Evolutionary conservation across 2,888 invertebrate genomes (phyloP).

Genomic region (Ctena decussata): DNA sequence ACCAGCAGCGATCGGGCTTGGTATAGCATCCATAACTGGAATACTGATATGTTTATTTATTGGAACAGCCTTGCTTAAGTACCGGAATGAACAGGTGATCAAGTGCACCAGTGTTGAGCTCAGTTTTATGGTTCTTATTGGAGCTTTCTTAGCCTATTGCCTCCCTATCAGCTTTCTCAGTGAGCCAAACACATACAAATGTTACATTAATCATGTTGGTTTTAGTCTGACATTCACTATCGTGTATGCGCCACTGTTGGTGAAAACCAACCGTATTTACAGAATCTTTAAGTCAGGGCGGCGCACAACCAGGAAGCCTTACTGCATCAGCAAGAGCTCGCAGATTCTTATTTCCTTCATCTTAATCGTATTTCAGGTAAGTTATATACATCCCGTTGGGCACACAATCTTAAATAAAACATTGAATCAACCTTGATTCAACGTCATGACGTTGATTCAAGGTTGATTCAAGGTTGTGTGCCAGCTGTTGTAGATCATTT

Average conservation of each 20-base stretch:
- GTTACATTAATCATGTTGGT: slow-evolving; percentile 79
- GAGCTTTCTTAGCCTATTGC: slow-evolving; percentile 76
- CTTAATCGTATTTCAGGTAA: slow-evolving; percentile 78
- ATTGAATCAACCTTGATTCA: too few relatives aligned
- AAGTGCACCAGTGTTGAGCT: slow-evolving; percentile 83
- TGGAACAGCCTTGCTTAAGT: slow-evolving; percentile 58
- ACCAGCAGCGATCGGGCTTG: slow-evolving; percentile 65
- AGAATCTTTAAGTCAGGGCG: slow-evolving; percentile 80
- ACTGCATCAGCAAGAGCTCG: slow-evolving; percentile 77
- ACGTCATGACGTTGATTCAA: too few relatives aligned
- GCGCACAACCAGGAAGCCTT: slow-evolving; percentile 73
- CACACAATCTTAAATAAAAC: too few relatives aligned
- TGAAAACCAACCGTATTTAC: slow-evolving; percentile 83
- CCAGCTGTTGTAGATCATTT: too few relatives aligned
- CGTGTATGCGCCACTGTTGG: slow-evolving; percentile 82
- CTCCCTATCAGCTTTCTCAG: slow-evolving; percentile 77
- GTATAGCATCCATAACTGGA: slow-evolving; percentile 60
- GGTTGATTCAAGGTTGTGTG: too few relatives aligned
- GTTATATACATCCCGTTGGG: slow-evolving; percentile 9
- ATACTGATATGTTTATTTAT: slow-evolving; percentile 60
- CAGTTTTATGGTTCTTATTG: slow-evolving; percentile 79
- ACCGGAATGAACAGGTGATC: slow-evolving; percentile 79
- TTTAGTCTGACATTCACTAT: slow-evolving; percentile 83
- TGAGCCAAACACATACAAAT: slow-evolving; percentile 72
- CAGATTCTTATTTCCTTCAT: slow-evolving; percentile 76